phyloP scores from a whole-genome alignment of 2,113 vertebrate genomes.

The Morone chrysops region DNA sequence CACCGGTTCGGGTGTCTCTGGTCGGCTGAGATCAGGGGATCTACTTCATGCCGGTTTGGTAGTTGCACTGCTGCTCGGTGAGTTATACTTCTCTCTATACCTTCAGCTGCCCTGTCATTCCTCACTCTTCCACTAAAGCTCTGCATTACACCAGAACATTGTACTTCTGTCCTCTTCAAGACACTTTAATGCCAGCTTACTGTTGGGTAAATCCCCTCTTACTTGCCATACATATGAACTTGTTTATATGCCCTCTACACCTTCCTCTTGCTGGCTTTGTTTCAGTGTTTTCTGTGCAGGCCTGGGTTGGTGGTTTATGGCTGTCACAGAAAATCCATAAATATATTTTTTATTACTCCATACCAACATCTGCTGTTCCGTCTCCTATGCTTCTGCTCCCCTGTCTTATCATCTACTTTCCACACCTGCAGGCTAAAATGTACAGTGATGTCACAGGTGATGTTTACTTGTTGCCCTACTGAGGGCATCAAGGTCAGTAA shows the following conservation, averaged over 20 bases:
- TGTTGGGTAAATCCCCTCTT: neutral
- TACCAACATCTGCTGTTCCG: neutral
- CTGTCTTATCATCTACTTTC: neutral
- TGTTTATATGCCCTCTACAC: neutral
- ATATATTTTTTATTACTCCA: conserved; percentile 15
- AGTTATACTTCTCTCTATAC: conserved; percentile 59
- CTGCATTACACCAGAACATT: neutral
- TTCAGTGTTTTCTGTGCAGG: neutral
- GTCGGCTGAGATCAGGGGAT: conserved; percentile 72
- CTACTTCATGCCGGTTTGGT: conserved; percentile 71
- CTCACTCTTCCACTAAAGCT: conserved; percentile 7
- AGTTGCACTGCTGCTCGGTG: conserved; percentile 77
- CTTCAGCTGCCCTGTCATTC: conserved; percentile 45
- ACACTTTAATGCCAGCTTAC: neutral
- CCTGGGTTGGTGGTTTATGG: conserved; percentile 5
- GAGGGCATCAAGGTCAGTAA: conserved; percentile 50
- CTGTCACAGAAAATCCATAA: conserved; percentile 31
- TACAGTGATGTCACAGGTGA: conserved; percentile 22
- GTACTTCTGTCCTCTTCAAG: neutral
- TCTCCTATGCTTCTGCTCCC: neutral
- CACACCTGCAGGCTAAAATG: conserved; percentile 7
- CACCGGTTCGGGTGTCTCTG: conserved; percentile 64
- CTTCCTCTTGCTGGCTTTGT: neutral
- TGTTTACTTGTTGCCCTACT: conserved; percentile 37
- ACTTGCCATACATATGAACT: conserved; percentile 19